Percentiles rank a stretch among this genome's conserved stretches.
Evolutionary conservation across 2,797 vertebrate genomes (phyloP).

Genomic region (Pipistrellus nathusii): DNA sequence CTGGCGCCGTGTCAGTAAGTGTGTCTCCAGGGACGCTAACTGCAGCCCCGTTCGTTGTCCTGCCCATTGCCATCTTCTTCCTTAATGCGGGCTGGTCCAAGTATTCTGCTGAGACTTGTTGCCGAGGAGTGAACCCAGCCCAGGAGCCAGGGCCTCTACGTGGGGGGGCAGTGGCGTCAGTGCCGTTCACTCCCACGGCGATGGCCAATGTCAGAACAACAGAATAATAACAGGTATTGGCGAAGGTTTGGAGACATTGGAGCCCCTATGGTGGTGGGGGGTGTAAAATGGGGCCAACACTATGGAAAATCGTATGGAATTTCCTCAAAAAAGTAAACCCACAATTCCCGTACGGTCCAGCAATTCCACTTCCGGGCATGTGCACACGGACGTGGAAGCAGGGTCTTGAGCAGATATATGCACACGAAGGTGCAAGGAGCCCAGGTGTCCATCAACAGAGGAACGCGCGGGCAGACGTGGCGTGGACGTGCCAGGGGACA

Average conservation of each 20-base stretch:
- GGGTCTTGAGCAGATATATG: not conserved
- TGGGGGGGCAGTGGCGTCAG: not conserved
- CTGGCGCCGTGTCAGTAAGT: not conserved
- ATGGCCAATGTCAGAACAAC: not conserved
- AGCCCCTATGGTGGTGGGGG: not conserved
- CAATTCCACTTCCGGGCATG: not conserved
- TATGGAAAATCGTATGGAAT: not conserved
- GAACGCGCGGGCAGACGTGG: not conserved
- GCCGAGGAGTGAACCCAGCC: not conserved
- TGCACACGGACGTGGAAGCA: not conserved
- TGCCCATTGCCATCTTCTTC: not conserved
- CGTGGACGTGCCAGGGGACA: fast-evolving
- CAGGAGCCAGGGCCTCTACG: not conserved
- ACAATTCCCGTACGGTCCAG: not conserved
- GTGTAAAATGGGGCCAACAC: too few species aligned
- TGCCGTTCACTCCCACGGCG: not conserved
- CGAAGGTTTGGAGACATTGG: not conserved
- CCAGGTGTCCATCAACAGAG: too few species aligned
- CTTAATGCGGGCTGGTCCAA: too few species aligned
- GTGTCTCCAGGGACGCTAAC: not conserved
- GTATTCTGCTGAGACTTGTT: not conserved
- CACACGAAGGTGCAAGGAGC: not conserved
- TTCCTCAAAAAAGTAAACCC: not conserved
- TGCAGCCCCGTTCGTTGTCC: too few species aligned
- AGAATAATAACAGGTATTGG: not conserved